Percentiles rank a stretch among this genome's conserved stretches.
phyloP scores from a whole-genome alignment of 2,888 invertebrate genomes.

The Chrysolina haemoptera region DNA sequence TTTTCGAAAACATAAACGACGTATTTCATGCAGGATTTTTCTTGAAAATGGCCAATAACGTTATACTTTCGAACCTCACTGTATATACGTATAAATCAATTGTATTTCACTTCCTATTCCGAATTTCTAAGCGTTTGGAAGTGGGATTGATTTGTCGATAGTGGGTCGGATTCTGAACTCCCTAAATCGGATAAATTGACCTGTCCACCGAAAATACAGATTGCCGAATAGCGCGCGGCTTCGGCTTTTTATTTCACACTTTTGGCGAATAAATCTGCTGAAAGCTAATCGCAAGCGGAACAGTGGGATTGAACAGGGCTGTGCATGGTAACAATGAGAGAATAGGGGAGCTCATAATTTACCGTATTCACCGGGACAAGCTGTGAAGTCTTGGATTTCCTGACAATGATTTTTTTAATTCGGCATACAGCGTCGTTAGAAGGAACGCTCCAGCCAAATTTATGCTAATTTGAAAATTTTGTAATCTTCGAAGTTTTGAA shows the following conservation, averaged over 20 bases:
- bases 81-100: conserved; percentile 9
- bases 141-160: conserved; percentile 7
- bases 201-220: background rate
- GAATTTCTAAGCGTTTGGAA: background rate
- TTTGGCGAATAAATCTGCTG: conserved; percentile 1
- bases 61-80: too few species aligned
- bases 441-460: too few species aligned
- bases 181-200: conserved; percentile 1
- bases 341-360: background rate
- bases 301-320: background rate
- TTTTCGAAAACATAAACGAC: too few species aligned
- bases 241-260: background rate
- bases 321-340: background rate
- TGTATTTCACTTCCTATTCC: background rate
- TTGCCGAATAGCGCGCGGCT: background rate
- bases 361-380: background rate
- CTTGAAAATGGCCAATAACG: too few species aligned
- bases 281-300: background rate
- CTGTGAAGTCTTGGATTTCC: background rate
- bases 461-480: too few species aligned
- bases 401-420: background rate
- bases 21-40: too few species aligned
- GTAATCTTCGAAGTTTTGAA: too few species aligned
- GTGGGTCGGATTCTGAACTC: background rate
- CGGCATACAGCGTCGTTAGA: too few species aligned